Base-by-base conservation (phyloP, 2,797 vertebrate species). In the Liparis tanakae region DNA sequence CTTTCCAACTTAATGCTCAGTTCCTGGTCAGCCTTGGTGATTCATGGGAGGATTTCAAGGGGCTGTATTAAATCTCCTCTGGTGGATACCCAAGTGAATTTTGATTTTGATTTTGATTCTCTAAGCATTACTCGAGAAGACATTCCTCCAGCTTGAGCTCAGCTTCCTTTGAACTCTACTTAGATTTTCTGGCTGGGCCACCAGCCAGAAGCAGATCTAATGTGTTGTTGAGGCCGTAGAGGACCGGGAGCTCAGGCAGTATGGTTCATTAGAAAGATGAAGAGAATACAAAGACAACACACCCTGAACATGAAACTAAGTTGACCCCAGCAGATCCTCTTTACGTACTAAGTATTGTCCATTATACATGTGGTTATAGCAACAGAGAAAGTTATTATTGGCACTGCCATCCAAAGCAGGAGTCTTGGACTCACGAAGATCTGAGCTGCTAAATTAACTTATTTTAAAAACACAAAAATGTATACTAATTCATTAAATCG, bases 101-200 rank as follows among this genome's bases (percentile, higher is more conserved):
- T 50, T 30, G 69, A 85, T 85, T 84, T 69, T 1, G 63, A 74
- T 80, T 87, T 85, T 84, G 53, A 84, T 91, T 88, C 85, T 81
- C 1, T 0, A 25, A 69, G 82, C 73, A 51, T 77, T 58, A 8
- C 41, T 73, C 82, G 54, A 79, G 86, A 70, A 65, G 51, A 18
- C 64, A 41, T 65, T 39, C 64, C 57, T 72, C 61, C 76, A 78
- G 72, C 73, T 63, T 64, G 72, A 82, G 74, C 70, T 76, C 71
- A 12, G 64, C 72, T 85, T 67, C 64, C 78, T 93, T 93, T 93
- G 89, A 94, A 92, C 82, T 88, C 74, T 13, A 64, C 77, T 81
- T 79, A 78, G 36, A 86, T 74, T 87, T 79, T 63, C 64, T 61
- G 25, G 1, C 81, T 13, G 53, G 81, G 78, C 74, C 64, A 41